Percentiles rank a stretch among this genome's conserved stretches.
These are phyloP conservation scores for Megaleporinus macrocephalus DNA, from an alignment of 2,113 vertebrate genomes.

Conservation along the genomic window DNA sequence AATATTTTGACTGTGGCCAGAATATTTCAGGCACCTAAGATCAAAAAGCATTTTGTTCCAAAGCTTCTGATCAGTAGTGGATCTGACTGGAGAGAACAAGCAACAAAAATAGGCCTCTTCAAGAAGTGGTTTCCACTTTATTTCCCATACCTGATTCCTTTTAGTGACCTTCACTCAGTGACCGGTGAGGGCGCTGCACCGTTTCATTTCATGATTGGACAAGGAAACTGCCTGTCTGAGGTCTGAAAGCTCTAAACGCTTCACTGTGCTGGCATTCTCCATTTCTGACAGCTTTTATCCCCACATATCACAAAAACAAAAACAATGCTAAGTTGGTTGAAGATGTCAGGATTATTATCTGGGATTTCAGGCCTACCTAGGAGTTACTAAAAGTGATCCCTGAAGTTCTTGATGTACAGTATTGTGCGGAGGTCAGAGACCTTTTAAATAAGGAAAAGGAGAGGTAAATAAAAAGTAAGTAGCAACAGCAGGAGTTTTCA, in stretches of 20 bases:
- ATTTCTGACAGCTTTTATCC: no score
- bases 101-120: background rate
- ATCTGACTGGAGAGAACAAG: background rate
- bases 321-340: no score
- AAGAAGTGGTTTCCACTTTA: background rate
- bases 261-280: background rate
- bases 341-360: no score
- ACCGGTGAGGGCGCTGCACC: background rate
- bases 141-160: background rate
- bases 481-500: no score
- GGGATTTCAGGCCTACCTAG: no score
- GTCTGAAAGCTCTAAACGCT: background rate
- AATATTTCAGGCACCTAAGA: background rate
- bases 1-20: background rate
- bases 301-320: no score
- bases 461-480: no score
- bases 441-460: no score
- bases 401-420: no score
- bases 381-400: no score
- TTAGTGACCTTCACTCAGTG: slow-evolving; percentile 11
- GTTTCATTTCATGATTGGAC: background rate
- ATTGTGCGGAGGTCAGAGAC: no score
- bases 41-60: background rate
- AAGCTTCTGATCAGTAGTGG: background rate
- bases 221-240: background rate